Evolutionary conservation across 2,113 vertebrate genomes (phyloP), one percentile per base, ranked within the genome.

Genomic region (Gallinago media): DNA sequence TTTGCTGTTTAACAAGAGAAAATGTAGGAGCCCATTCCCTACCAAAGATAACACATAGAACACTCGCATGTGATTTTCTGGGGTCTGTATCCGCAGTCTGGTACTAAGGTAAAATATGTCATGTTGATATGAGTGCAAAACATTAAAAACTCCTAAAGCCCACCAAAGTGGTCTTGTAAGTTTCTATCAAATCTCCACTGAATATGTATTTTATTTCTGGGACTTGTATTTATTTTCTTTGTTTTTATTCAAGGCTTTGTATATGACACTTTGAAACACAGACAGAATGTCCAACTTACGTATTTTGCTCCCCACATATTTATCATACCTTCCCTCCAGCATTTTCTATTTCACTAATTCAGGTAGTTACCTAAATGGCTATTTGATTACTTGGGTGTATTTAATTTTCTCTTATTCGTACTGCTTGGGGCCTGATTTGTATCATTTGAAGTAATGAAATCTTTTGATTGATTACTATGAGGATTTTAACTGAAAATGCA

Each of bases 251-350:
- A n/a, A 8, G 47, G 59, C 12, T 86, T 82, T 42, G 7, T 68
- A 6, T 25, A 46, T 54, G n/a, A 14, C 42, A 59, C 27, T 21
- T 7, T 58, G 68, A 79, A 85, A 56, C 31, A 23, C n/a, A 58
- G n/a, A 8, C 18, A 80, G 65, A 9, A 52, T 50, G 32, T 78
- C 42, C 44, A 49, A 9, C 4, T 55, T 78, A 12, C 0, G 0
- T 89, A 0, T 66, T 70, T 83, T 76, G 31, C 7, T 91, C 25
- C 22, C 25, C 0, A 0, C 1, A 0, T 73, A 3, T 56, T 47
- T 80, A 54, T 80, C 2, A 3, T 42, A 46, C 5, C 3, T 68
- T 85, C 7, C 18, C 6, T 74, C 19, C 34, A 36, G 17, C 3
- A 2, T 46, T 75, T 92, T n/a, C 31, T 23, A 0, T 46, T 93